These are phyloP conservation scores for Myiotriccus ornatus DNA, from an alignment of 2,797 vertebrate species.

Conservation along the genomic window DNA sequence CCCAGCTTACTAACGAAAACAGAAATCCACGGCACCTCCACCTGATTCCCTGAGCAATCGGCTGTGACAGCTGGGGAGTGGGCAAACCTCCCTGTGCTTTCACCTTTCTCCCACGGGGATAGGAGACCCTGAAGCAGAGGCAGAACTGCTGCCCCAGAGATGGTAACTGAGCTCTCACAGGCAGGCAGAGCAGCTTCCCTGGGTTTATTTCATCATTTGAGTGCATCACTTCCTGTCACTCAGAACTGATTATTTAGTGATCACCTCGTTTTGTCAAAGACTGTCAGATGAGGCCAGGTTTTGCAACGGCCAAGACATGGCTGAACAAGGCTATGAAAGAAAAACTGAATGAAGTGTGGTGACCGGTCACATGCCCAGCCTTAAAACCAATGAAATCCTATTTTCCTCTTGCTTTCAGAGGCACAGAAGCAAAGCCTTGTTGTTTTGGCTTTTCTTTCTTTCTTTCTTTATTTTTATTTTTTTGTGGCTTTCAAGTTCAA, in stretches of 20 bases:
- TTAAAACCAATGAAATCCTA: not conserved
- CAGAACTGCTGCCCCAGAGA: not conserved
- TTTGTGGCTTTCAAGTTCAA: not conserved
- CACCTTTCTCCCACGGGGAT: not conserved
- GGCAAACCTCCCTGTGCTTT: not conserved
- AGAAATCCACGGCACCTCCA: not conserved
- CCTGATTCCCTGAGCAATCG: not conserved
- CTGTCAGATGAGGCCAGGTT: not conserved
- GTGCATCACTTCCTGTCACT: not conserved
- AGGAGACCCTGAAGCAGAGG: not conserved
- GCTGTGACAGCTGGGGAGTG: rapidly evolving
- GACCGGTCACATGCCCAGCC: not conserved
- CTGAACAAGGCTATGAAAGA: not conserved
- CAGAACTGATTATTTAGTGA: not conserved
- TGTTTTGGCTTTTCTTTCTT: not conserved
- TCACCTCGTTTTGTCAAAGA: not conserved
- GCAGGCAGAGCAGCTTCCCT: not conserved
- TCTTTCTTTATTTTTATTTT: not conserved
- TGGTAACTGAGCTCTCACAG: not conserved
- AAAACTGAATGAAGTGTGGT: not conserved
- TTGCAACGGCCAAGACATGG: not conserved
- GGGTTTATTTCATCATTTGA: rapidly evolving
- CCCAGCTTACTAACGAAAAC: not conserved
- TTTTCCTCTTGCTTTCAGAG: not conserved
- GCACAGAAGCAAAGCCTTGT: not conserved